Conservation (phyloP, 1,140 invertebrate species). For the Onthophagus taurus region DNA sequence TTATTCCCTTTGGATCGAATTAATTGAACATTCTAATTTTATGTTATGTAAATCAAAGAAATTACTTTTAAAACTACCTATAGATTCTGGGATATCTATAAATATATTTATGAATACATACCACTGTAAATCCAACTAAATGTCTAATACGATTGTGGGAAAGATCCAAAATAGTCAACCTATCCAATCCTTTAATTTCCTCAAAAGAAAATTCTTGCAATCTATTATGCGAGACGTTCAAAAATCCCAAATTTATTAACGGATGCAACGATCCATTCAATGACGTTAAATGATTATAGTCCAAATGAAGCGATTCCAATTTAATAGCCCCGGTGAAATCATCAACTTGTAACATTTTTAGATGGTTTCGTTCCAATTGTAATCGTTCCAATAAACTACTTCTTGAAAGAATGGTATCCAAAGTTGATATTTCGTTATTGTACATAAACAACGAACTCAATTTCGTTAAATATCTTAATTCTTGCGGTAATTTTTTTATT, state of each 20-base stretch:
- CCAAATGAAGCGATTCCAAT: slow-evolving; percentile 56
- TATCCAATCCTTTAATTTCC: slow-evolving; percentile 60
- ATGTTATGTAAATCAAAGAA: too few species aligned
- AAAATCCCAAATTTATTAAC: slow-evolving; percentile 51
- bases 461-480: slow-evolving; percentile 53
- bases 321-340: slow-evolving; percentile 60
- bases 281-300: slow-evolving; percentile 57
- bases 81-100: neutral
- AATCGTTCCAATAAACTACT: slow-evolving; percentile 53
- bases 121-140: slow-evolving; percentile 57
- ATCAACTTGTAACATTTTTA: slow-evolving; percentile 61
- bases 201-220: slow-evolving; percentile 65
- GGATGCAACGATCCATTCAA: slow-evolving; percentile 65
- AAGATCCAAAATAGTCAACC: slow-evolving; percentile 56
- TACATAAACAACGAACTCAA: slow-evolving; percentile 61
- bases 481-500: slow-evolving; percentile 55
- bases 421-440: slow-evolving; percentile 54
- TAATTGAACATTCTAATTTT: too few species aligned
- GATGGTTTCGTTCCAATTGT: slow-evolving; percentile 59
- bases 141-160: slow-evolving; percentile 63
- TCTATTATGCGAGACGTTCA: slow-evolving; percentile 68
- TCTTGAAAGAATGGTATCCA: slow-evolving; percentile 60
- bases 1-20: too few species aligned
- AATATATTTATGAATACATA: slow-evolving; percentile 37
- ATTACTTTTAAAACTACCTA: too few species aligned